Evolutionary conservation across 2,888 invertebrate genomes (phyloP), one percentile per base, ranked within the genome.

Genomic region (Leptinotarsa rubiginosa): DNA sequence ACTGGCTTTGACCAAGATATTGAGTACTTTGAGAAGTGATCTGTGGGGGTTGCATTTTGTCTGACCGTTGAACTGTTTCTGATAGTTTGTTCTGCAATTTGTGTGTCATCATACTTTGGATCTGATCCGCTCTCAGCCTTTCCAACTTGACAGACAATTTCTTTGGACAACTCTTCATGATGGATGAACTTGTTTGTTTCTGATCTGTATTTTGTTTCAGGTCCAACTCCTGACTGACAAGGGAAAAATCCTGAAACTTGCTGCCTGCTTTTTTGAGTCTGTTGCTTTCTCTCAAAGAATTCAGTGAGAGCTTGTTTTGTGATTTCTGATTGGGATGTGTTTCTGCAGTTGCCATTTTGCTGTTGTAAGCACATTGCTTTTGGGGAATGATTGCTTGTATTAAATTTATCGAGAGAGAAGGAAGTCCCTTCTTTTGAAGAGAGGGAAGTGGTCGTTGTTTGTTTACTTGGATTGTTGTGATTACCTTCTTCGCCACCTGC

Each of bases 401-500:
- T 13, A 65, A 62, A 72, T 49, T 75, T 69, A 62, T 66, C 62
- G 31, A 49, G 15, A 52, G 75, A 69, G 66, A 76, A 69, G 68
- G 65, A 66, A 54, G 47, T 66, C 66, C 69, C 69, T 54, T 71
- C 72, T 70, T 65, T 47, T 64, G 69, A 56, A 67, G 77, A 64
- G 72, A 64, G 74, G 67, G 65, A 52, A 59, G 69, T 69, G 56
- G 70, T 49, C 64, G 73, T 73, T 75, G 69, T 54, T 75, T 73
- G 67, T 76, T 72, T 78, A 81, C 81, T 82, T 82, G 82, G 81
- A 77, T 81, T 80, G 78, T 56, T 75, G 76, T 72, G 73, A 77
- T 70, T 79, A 80, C 76, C 78, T 77, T 81, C 65, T 73, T 75
- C 78, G 81, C 83, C 83, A 82, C 82, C 83, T 84, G 84, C 84